Evolutionary conservation across 2,888 invertebrate genomes (phyloP).

Genomic region (Trachelus troglodyta): DNA sequence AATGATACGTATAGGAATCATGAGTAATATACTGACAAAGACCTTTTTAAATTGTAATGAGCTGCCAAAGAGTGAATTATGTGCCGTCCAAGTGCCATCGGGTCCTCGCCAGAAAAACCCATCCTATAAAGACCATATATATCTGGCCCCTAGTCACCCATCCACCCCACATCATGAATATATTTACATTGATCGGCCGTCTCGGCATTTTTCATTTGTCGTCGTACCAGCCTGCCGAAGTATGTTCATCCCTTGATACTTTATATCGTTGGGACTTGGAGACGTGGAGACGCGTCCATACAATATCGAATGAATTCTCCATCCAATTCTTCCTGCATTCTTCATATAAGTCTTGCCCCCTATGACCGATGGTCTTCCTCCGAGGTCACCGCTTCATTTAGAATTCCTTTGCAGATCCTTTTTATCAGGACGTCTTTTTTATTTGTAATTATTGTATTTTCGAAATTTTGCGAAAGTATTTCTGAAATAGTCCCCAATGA

Average conservation of each 20-base stretch:
- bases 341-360: background rate
- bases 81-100: constrained; percentile 62
- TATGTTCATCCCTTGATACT: constrained; percentile 46
- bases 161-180: constrained; percentile 65
- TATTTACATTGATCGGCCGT: constrained; percentile 66
- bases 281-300: background rate
- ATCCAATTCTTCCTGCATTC: background rate
- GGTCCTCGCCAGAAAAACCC: constrained; percentile 40
- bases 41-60: constrained; percentile 66
- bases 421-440: too few relatives aligned
- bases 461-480: accelerated
- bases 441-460: background rate
- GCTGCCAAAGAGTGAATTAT: constrained; percentile 67
- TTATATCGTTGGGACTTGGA: constrained; percentile 40
- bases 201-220: constrained; percentile 58
- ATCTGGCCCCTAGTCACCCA: constrained; percentile 30
- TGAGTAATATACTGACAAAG: constrained; percentile 32
- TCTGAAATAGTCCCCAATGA: background rate
- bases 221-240: constrained; percentile 42
- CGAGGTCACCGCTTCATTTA: background rate
- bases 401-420: background rate
- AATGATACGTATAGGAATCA: constrained; percentile 7
- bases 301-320: background rate
- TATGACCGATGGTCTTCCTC: background rate
- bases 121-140: constrained; percentile 29